These are phyloP conservation scores for Odontamblyopus rebecca DNA, from an alignment of 2,797 vertebrate species.

Conservation along the genomic window DNA sequence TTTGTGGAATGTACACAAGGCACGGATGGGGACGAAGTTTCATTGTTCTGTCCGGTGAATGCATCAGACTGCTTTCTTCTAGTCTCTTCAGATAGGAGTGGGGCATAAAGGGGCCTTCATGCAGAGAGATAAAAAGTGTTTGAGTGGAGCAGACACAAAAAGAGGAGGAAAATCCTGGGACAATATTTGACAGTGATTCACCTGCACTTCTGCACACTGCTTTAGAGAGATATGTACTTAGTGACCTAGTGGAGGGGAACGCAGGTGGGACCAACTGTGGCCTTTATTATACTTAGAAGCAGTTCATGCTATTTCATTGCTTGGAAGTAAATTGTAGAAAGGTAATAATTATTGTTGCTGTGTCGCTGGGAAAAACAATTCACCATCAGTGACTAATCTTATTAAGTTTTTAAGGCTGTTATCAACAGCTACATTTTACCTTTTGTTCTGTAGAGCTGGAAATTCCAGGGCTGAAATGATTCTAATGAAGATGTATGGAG, in stretches of 20 bases:
- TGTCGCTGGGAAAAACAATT: too few relatives aligned
- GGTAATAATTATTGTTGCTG: too few relatives aligned
- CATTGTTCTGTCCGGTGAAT: slow-evolving; percentile 65
- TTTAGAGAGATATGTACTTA: slow-evolving; percentile 60
- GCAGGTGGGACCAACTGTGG: slow-evolving; percentile 57
- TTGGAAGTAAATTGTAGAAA: too few relatives aligned
- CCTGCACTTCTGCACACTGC: slow-evolving; percentile 58
- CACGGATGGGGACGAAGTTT: slow-evolving; percentile 56
- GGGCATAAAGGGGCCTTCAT: slow-evolving; percentile 58
- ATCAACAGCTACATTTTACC: too few relatives aligned
- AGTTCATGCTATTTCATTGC: neutral
- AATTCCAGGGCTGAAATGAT: too few relatives aligned
- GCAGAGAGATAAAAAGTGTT: slow-evolving; percentile 66
- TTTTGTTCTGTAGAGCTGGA: too few relatives aligned
- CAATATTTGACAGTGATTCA: slow-evolving; percentile 75
- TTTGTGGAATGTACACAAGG: slow-evolving; percentile 72
- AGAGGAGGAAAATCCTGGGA: slow-evolving; percentile 60
- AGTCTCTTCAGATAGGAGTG: slow-evolving; percentile 52
- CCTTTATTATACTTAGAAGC: slow-evolving; percentile 9
- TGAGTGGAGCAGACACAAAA: slow-evolving; percentile 53
- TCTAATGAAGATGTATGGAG: too few relatives aligned
- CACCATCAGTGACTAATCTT: too few relatives aligned
- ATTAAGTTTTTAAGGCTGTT: too few relatives aligned
- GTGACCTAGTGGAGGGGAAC: slow-evolving; percentile 60
- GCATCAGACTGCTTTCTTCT: slow-evolving; percentile 57